Evolutionary conservation across 2,888 invertebrate species (phyloP), one percentile per base, ranked within the genome.

Genomic region (Diarsia brunnea): DNA sequence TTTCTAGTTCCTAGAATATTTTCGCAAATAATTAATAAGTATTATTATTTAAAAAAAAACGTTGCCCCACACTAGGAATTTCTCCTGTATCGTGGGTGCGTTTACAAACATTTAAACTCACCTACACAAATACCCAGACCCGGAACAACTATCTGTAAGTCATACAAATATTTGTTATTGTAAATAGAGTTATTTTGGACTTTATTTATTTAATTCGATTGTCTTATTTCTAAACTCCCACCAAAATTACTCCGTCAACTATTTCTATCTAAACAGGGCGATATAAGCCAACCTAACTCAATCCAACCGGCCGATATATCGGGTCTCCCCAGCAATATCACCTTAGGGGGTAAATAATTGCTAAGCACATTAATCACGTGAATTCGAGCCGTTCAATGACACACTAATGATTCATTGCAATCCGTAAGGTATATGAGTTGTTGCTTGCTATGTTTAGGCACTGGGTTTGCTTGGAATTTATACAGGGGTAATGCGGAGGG

Each of bases 371-470:
- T 91, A 91, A 92, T 92, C 92, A 92, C 81, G 70, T 68, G 82
- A 86, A 90, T 88, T 90, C 87, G 90, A 87, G 85, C 75, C 85
- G 84, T 82, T 81, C 87, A 89, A 84, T 89, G 91, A 90, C 91
- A 88, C 74, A 74, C 82, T 90, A 87, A 90, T 92, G 91, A 91
- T 91, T 91, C 90, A 91, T 90, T 89, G 87, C 89, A 68, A 75
- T 60, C 70, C 47, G 69, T 73, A 75, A 84, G 81, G 83, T 83
- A 69, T 81, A 63, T 80, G 71, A 64, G 74, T 58, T 70, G 69
- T 67, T 43, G 49, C 73, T 72, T 31, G 64, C 74, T 81, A 71
- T 31, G 21, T 10, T 4, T 12, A 16, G 43, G 2, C 5, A 12
- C 12, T 53, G 61, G 63, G 31, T 73, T 79, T 82, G 79, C 65